Conservation (phyloP, 2,888 invertebrate genomes). For the Erebia ligea region DNA sequence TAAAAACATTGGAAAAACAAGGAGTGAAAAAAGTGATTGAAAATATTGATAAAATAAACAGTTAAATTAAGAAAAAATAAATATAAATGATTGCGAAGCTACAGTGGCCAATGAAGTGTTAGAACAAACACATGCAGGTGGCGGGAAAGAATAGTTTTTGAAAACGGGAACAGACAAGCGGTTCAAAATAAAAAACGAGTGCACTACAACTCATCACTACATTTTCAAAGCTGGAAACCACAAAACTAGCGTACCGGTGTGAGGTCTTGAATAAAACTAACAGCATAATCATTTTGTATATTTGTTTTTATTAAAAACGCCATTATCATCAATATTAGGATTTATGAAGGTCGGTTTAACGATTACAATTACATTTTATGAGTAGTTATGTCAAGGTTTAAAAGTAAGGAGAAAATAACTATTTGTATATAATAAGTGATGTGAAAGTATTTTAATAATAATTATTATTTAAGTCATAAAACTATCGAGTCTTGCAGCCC, state of each 20-base stretch:
- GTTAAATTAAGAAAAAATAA: constrained; percentile 62
- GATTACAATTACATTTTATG: constrained; percentile 81
- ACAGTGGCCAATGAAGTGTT: constrained; percentile 76
- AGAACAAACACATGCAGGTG: constrained; percentile 70
- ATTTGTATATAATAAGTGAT: constrained; percentile 55
- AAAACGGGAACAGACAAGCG: constrained; percentile 42
- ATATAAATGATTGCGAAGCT: constrained; percentile 79
- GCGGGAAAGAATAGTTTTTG: constrained; percentile 52
- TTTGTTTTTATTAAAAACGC: constrained; percentile 83
- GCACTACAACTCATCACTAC: constrained; percentile 39
- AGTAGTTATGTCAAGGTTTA: constrained; percentile 79
- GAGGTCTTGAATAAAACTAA: constrained; percentile 69
- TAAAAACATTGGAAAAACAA: constrained; percentile 47
- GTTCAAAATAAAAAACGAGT: constrained; percentile 37
- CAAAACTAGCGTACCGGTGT: constrained; percentile 15
- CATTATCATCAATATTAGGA: constrained; percentile 83
- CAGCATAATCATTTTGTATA: constrained; percentile 73
- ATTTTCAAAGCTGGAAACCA: constrained; percentile 26
- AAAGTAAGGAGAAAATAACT: constrained; percentile 75
- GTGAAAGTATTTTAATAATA: constrained; percentile 45
- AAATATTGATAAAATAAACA: constrained; percentile 63
- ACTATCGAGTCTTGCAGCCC: constrained; percentile 51
- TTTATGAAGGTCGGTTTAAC: constrained; percentile 83
- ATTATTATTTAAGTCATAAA: constrained; percentile 36
- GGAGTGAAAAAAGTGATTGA: constrained; percentile 66